Base-by-base conservation (phyloP, 2,113 vertebrate genomes). In the Perccottus glenii region DNA sequence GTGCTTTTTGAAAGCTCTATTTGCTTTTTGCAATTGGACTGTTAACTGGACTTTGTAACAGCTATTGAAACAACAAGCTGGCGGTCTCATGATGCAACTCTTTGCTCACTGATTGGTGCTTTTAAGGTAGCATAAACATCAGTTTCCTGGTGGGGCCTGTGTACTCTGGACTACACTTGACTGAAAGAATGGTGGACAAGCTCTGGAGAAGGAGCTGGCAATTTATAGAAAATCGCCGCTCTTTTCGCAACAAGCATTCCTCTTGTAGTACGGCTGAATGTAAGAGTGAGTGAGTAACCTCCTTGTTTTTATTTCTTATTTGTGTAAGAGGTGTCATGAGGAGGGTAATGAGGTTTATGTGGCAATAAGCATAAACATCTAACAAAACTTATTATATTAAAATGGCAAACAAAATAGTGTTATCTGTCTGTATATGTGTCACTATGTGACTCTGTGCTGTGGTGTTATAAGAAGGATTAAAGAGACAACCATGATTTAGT, bases 121-220 rank as follows among this genome's bases (percentile, higher is more conserved):
- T 33, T 11, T n/a, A 32, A 47, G 42, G 75, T 77, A 70, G 64
- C 52, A 78, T 80, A 88, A 88, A 81, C 85, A 65, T 78, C 77
- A 50, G 82, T 82, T 89, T 84, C 80, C 80, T 78, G 78, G 63
- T 78, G 71, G 63, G 70, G 58, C 56, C 58, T 64, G 76, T 89
- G 89, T 71, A 87, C 91, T 92, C 93, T 93, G 92, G 87, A 87
- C 93, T 66, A 48, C 9, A 53, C 65, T 64, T 66, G 75, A 59
- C 84, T 66, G 75, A 68, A 12, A 73, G 62, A 84, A 92, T 91
- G 91, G 87, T 91, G 82, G 90, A 92, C 84, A 90, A 88, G 75
- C 78, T 93, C 14, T 93, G 90, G 89, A 89, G 88, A 80, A 91
- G 89, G 77, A 93, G 91, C 56, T 91, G 86, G 73, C 87, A 90